Base-by-base conservation (phyloP, 2,888 invertebrate genomes). In the Resseliella maxima region DNA sequence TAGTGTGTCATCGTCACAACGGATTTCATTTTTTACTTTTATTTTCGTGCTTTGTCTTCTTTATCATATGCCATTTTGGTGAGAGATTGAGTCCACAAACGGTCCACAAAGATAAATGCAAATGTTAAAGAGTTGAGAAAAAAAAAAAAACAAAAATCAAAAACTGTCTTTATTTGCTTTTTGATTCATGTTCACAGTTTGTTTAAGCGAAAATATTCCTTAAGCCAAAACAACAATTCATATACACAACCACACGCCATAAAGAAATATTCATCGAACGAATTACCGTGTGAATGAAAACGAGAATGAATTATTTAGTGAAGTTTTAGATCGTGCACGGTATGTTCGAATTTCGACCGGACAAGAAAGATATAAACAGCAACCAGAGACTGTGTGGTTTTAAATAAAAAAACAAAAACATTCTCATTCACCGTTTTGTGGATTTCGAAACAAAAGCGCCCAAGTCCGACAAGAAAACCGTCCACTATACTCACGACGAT, bases 1-100 rank as follows among this genome's bases (percentile, higher is more conserved):
- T 83, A 83, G 83, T 83, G 83, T 83, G 83, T 83, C 83, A 83
- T n/a, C 38, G 5, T 83, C 38, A 1, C 83, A 38, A 8, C 83
- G 83, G 24, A 83, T 83, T 83, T 83, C 36, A 24, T 35, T 18
- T 31, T 24, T 59, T 59, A 3, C 12, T 41, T 41, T 41, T 41
- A 41, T n/a, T 41, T 12, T 41, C 41, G 41, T 41, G 41, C 41
- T 5, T 15, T 50, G n/a, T n/a, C n/a, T n/a, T n/a, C n/a, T n/a
- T 72, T 31, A 18, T 72, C 35, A 35, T 35, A 31, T 72, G 15
- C n/a, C 2, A 8, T 50, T 50, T 50, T 50, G 2, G 50, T 72
- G 72, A 1, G 31, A 72, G 31, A 18, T 10, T 59, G 31, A 3
- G 12, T 31, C 27, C 0, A n/a, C 5, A 59, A 59, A 59, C 35